Conservation (phyloP, 2,888 invertebrate species). For the Acrobasis consociella region DNA sequence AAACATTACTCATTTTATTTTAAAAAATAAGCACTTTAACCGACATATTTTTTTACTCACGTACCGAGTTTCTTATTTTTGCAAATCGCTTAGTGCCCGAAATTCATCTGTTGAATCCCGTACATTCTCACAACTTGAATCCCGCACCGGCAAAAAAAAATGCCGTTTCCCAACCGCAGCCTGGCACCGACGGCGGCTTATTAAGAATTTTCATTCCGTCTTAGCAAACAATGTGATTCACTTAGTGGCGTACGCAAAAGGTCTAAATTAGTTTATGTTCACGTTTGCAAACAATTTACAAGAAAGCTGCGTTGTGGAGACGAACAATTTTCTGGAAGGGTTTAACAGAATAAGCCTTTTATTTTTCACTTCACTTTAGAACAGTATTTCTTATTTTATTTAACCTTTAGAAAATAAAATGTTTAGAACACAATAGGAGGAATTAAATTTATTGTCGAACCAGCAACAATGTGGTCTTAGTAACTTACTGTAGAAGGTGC, state of each 20-base stretch:
- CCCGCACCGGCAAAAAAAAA: not conserved
- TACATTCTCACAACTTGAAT: not conserved
- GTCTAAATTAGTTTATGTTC: conserved; percentile 22
- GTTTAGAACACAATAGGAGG: too few species aligned
- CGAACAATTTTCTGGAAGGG: conserved; percentile 17
- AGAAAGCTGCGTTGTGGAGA: conserved; percentile 15
- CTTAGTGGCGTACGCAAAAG: conserved; percentile 18
- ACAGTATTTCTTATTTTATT: not conserved
- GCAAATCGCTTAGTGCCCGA: too few species aligned
- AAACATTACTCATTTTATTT: too few species aligned
- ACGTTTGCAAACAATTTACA: conserved; percentile 23
- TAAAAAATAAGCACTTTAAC: too few species aligned
- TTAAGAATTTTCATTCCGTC: conserved; percentile 23
- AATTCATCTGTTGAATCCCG: too few species aligned
- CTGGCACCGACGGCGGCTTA: conserved; percentile 18
- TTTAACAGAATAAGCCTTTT: not conserved
- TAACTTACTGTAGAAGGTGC: too few species aligned
- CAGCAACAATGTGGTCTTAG: too few species aligned
- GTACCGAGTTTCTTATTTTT: too few species aligned
- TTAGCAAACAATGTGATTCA: conserved; percentile 23
- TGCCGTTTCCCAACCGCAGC: not conserved
- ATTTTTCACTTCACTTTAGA: not conserved
- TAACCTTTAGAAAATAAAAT: too few species aligned
- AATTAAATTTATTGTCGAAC: too few species aligned
- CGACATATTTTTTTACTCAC: too few species aligned